A percentile compares a stretch with the other conserved stretches of the same genome.
phyloP scores from a whole-genome alignment of 2,888 invertebrate genomes.

The Meghimatium bilineatum region DNA sequence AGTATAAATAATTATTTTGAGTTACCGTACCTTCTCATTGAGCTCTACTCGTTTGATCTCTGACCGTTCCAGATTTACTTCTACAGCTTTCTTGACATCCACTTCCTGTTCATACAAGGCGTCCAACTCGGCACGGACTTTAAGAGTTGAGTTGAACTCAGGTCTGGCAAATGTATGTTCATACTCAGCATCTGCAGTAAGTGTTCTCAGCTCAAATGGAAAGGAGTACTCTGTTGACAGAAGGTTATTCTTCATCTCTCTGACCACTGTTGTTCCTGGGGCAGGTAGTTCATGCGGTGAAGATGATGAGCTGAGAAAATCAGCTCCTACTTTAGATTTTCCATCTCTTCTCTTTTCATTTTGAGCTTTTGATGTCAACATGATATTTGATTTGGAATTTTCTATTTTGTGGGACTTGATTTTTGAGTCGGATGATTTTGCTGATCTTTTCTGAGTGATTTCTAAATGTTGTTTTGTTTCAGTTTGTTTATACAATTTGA shows the following conservation, averaged over 20 bases:
- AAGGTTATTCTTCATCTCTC: constrained; percentile 60
- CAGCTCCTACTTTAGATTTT: neutral
- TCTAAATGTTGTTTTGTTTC: neutral
- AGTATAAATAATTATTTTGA: too few relatives aligned
- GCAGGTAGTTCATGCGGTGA: neutral
- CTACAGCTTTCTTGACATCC: constrained; percentile 62
- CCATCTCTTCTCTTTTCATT: neutral
- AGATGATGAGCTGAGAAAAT: constrained; percentile 4
- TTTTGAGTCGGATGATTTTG: neutral
- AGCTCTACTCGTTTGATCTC: constrained; percentile 61
- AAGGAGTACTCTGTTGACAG: constrained; percentile 58
- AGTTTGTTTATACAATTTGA: neutral
- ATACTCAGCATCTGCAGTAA: constrained; percentile 51
- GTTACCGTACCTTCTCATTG: constrained; percentile 65
- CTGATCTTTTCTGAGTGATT: neutral
- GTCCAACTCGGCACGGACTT: constrained; percentile 64
- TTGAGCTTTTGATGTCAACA: neutral
- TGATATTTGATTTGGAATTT: neutral
- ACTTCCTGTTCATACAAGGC: constrained; percentile 57
- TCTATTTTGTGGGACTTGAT: neutral
- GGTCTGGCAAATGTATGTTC: constrained; percentile 70
- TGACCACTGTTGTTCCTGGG: constrained; percentile 51
- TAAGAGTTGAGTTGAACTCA: constrained; percentile 70
- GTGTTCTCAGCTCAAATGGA: constrained; percentile 58
- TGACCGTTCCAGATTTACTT: constrained; percentile 60